Percentiles rank a stretch among this genome's conserved stretches.
Evolutionary conservation across 2,797 vertebrate genomes (phyloP).

Genomic region (Cynodonichthys magdalenae): DNA sequence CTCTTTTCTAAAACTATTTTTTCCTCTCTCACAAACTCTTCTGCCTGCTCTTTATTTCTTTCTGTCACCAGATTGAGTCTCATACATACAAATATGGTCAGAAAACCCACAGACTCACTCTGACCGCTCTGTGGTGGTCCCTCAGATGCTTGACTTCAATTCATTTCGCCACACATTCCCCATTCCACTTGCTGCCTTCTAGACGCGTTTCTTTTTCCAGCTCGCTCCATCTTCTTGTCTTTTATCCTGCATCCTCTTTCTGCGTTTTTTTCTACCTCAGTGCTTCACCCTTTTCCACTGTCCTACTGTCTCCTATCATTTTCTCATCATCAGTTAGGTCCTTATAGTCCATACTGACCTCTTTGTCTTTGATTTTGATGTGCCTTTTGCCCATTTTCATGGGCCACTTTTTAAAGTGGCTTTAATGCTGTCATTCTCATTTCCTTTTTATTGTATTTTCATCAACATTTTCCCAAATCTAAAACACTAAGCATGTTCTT

Average conservation of each 20-base stretch:
- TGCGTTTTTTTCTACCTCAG: slow-evolving; percentile 6
- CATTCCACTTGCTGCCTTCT: background rate
- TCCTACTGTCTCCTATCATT: slow-evolving; percentile 5
- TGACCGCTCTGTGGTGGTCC: slow-evolving; percentile 66
- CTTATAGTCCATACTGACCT: background rate
- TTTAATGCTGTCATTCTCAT: background rate
- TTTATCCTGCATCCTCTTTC: slow-evolving; percentile 3
- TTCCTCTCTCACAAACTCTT: slow-evolving; percentile 7
- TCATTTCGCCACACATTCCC: slow-evolving; percentile 34
- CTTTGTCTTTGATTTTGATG: background rate
- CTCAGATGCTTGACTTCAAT: slow-evolving; percentile 57
- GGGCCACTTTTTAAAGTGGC: background rate
- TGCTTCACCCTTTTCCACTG: slow-evolving; percentile 11
- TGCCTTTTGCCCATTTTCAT: slow-evolving; percentile 6
- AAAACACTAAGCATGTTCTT: background rate
- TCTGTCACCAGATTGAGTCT: slow-evolving; percentile 20
- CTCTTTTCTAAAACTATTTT: background rate
- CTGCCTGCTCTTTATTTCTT: slow-evolving; percentile 1
- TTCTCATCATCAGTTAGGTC: slow-evolving; percentile 7
- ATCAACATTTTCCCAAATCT: too few species aligned
- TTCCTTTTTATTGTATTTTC: background rate
- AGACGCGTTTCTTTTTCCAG: background rate
- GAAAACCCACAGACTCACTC: slow-evolving; percentile 22
- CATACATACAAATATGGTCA: background rate
- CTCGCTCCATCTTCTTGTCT: slow-evolving; percentile 5